phyloP scores from a whole-genome alignment of 2,113 vertebrate genomes.

The Phrynocephalus versicolor region DNA sequence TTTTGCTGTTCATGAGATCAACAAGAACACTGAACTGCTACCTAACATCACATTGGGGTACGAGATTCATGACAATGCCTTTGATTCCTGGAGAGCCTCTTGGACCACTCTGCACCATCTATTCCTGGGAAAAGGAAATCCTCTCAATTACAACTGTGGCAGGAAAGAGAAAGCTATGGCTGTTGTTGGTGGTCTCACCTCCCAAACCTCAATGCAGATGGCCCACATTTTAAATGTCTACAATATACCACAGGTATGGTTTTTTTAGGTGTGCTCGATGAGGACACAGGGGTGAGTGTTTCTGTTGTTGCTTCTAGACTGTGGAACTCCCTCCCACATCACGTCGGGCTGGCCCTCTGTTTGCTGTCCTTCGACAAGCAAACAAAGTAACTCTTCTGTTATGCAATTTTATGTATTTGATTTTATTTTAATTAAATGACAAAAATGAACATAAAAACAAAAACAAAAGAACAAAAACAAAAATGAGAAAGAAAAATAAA shows the following conservation, averaged over 20 bases:
- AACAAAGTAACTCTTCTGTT: too few relatives aligned
- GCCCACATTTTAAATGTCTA: not conserved
- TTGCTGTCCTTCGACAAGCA: too few relatives aligned
- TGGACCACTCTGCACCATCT: not conserved
- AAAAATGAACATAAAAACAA: too few relatives aligned
- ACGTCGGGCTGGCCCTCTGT: too few relatives aligned
- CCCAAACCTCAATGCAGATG: not conserved
- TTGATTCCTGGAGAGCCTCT: not conserved
- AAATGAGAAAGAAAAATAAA: too few relatives aligned
- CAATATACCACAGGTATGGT: conserved; percentile 1
- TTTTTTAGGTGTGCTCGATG: too few relatives aligned
- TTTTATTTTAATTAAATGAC: too few relatives aligned
- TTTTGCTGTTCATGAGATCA: conserved; percentile 3
- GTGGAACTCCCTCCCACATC: too few relatives aligned
- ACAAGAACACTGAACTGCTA: not conserved
- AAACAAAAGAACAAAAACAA: too few relatives aligned
- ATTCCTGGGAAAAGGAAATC: not conserved
- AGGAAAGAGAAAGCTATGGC: not conserved
- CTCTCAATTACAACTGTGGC: not conserved
- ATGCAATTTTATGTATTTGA: too few relatives aligned
- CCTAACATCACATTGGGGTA: not conserved
- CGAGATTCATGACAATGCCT: not conserved
- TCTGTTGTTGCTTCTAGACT: too few relatives aligned
- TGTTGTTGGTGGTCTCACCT: not conserved
- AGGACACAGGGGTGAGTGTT: too few relatives aligned